Base-by-base conservation (phyloP, 1,140 invertebrate species). In the Pogonognathellus flavescens region DNA sequence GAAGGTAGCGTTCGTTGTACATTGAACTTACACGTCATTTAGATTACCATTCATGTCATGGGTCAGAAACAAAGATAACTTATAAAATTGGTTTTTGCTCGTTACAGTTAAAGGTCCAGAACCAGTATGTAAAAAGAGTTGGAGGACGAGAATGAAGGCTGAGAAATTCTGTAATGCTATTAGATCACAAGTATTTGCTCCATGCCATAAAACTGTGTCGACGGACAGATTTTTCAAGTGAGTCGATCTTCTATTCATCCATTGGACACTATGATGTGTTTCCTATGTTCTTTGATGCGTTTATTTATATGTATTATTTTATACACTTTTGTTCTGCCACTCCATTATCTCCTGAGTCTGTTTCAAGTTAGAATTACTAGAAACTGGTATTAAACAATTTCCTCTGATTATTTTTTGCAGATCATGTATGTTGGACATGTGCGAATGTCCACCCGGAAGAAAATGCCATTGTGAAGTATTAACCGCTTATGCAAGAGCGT, bases 381-480 rank as follows among this genome's bases (percentile, higher is more conserved):
- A 41, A 41, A 41, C 31, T 41, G 31, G 31, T 41, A 3, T 41
- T 41, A 41, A n/a, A 41, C 31, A 70, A 53, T 84, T 49, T 82
- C 9, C 6, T 55, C 52, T 72, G n/a, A 20, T 80, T 22, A 57
- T 89, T 66, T 72, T 87, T 90, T 89, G 3, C 89, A 94, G 93
- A 86, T 95, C 96, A 0, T 98, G 97, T 91, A 92, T 95, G 84
- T 92, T 95, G 89, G 97, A 98, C 90, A 96, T 97, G 91, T 97
- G 96, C 90, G 95, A 97, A 89, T 98, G 97, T 91, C 94, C 94
- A 1, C 92, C 92, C n/a, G 92, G 93, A 3, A 91, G 92, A 55
- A 92, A 93, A 84, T 98, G 97, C 89, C 95, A 97, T 90, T 98
- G 97, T 90, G 96, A 97, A 89, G 95, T 95, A 72, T 94, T 97